Conservation (phyloP, 1,140 invertebrate species). For the Alviniconcha marisindica region DNA sequence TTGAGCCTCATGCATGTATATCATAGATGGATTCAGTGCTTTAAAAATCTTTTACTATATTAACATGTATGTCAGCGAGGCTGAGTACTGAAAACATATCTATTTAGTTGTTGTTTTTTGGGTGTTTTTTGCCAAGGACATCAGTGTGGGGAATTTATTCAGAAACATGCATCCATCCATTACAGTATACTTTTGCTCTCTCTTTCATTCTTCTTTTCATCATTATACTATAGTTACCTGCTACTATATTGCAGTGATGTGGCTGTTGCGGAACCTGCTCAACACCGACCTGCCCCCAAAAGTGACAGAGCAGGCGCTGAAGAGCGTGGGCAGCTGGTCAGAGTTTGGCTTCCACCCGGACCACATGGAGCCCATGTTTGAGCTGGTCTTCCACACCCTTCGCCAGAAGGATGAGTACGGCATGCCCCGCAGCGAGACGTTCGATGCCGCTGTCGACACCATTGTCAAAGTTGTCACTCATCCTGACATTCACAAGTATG, state of each 20-base stretch:
- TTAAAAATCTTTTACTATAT: no score
- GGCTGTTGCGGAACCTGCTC: slow-evolving; percentile 43
- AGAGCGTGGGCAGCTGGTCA: slow-evolving; percentile 82
- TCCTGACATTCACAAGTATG: slow-evolving; percentile 72
- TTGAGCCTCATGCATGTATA: no score
- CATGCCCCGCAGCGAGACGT: no score
- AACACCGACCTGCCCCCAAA: slow-evolving; percentile 46
- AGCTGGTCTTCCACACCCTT: slow-evolving; percentile 74
- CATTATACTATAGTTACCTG: no score
- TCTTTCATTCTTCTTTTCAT: no score
- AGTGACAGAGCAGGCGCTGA: slow-evolving; percentile 76
- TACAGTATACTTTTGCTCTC: background rate
- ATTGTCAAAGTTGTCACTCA: slow-evolving; percentile 79
- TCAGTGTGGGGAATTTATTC: no score
- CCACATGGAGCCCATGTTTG: slow-evolving; percentile 69
- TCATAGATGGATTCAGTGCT: no score
- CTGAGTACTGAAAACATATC: no score
- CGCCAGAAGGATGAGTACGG: slow-evolving; percentile 69
- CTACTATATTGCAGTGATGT: slow-evolving; percentile 40
- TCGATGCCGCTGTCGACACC: slow-evolving; percentile 81
- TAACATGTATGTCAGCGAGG: no score
- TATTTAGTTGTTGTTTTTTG: background rate
- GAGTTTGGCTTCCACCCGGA: slow-evolving; percentile 76
- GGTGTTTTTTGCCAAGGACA: background rate
- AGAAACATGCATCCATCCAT: no score